These are phyloP conservation scores for Sebastes vulpes DNA, from an alignment of 2,797 vertebrate species.

Conservation along the genomic window DNA sequence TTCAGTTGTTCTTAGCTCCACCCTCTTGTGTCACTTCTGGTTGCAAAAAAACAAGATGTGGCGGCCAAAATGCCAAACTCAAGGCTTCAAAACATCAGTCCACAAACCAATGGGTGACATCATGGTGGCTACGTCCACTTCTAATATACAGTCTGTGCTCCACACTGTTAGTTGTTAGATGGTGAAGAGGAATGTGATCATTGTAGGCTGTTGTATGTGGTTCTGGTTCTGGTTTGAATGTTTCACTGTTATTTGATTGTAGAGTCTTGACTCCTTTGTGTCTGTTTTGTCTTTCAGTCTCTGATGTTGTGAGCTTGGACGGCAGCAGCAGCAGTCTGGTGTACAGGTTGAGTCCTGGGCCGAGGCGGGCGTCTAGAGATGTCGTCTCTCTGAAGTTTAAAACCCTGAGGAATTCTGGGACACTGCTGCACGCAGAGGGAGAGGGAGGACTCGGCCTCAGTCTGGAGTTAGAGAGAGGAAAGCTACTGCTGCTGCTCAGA, in stretches of 20 bases:
- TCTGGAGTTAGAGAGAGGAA: slow-evolving; percentile 91
- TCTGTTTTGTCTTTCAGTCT: slow-evolving; percentile 82
- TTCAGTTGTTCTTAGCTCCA: too few species aligned
- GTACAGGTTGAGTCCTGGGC: slow-evolving; percentile 85
- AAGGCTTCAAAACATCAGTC: too few species aligned
- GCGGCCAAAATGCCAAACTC: too few species aligned
- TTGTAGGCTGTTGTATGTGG: background rate
- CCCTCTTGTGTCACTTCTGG: too few species aligned
- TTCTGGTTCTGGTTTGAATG: background rate
- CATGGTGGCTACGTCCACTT: too few species aligned
- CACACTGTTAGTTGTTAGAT: background rate
- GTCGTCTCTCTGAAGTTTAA: slow-evolving; percentile 93
- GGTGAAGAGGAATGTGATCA: background rate
- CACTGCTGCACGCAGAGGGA: slow-evolving; percentile 88
- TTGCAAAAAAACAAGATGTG: too few species aligned
- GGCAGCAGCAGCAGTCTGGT: slow-evolving; percentile 84
- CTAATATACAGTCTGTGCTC: too few species aligned
- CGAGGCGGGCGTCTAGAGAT: slow-evolving; percentile 82
- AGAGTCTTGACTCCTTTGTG: background rate
- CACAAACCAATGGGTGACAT: too few species aligned
- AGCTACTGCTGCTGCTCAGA: slow-evolving; percentile 88
- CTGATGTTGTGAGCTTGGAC: slow-evolving; percentile 90
- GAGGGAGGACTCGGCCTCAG: slow-evolving; percentile 84
- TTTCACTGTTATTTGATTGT: background rate
- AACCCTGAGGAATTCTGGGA: slow-evolving; percentile 90